Percentiles rank a stretch among this genome's conserved stretches.
These are phyloP conservation scores for Congeria kusceri DNA, from an alignment of 2,888 invertebrate genomes.

Conservation along the genomic window DNA sequence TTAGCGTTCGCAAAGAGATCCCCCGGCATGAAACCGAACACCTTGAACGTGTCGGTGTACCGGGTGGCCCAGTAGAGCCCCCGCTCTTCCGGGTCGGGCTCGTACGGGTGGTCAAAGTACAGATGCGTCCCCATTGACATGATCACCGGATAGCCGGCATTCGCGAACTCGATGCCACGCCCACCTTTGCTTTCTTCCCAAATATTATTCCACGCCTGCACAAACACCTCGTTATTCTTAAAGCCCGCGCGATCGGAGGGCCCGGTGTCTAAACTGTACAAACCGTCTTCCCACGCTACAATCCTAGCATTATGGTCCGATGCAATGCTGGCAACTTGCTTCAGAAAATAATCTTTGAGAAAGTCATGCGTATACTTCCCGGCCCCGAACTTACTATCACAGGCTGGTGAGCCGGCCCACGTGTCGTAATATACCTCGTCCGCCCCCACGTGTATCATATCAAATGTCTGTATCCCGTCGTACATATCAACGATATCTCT, in stretches of 20 bases:
- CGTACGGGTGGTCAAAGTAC: constrained; percentile 80
- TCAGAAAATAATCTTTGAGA: constrained; percentile 63
- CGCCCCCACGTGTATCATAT: constrained; percentile 68
- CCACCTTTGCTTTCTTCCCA: constrained; percentile 36
- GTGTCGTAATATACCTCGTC: constrained; percentile 66
- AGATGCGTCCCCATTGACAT: constrained; percentile 77
- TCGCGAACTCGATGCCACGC: constrained; percentile 43
- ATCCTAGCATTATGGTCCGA: constrained; percentile 54
- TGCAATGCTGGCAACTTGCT: constrained; percentile 45
- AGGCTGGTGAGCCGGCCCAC: constrained; percentile 68
- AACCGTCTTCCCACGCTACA: constrained; percentile 76
- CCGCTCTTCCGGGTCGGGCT: constrained; percentile 80
- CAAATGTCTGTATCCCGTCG: constrained; percentile 55
- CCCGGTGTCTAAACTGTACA: constrained; percentile 12
- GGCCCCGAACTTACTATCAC: constrained; percentile 33
- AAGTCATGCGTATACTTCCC: constrained; percentile 13
- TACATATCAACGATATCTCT: constrained; percentile 56
- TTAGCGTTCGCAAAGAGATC: constrained; percentile 71
- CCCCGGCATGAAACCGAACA: constrained; percentile 77
- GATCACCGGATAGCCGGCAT: constrained; percentile 55
- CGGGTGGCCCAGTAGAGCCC: constrained; percentile 83
- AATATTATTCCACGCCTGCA: constrained; percentile 51
- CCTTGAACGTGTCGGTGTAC: constrained; percentile 75
- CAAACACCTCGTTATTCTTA: constrained; percentile 38
- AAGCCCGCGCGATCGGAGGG: constrained; percentile 33